phyloP scores from a whole-genome alignment of 2,797 vertebrate genomes.

The Halcyon leucocephala region DNA sequence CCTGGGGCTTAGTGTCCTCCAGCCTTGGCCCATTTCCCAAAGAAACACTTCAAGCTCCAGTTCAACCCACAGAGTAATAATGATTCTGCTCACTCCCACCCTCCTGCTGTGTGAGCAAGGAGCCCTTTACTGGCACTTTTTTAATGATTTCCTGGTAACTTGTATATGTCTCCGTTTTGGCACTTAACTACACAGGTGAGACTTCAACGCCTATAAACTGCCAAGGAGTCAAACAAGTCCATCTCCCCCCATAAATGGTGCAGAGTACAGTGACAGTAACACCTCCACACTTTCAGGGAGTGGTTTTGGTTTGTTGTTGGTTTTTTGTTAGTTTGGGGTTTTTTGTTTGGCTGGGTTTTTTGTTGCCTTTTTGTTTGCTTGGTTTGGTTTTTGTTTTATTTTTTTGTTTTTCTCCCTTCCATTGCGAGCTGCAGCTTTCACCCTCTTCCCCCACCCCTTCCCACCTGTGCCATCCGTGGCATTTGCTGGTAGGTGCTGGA shows the following conservation, averaged over 20 bases:
- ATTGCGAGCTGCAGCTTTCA: neutral
- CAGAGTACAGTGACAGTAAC: neutral
- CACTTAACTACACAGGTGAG: conserved; percentile 29
- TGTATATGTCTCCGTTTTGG: neutral
- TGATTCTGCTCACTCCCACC: neutral
- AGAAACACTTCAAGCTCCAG: neutral
- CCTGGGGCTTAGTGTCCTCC: accelerated
- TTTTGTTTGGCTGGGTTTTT: too few species aligned
- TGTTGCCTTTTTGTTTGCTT: too few species aligned
- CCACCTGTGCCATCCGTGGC: neutral
- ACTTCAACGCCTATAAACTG: conserved; percentile 31
- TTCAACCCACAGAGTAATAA: accelerated
- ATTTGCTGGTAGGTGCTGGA: neutral
- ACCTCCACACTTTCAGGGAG: neutral
- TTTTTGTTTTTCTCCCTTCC: neutral
- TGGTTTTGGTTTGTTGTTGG: too few species aligned
- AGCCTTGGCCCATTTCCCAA: accelerated
- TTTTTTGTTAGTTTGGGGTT: too few species aligned
- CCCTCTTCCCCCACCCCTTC: neutral
- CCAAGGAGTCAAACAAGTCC: neutral
- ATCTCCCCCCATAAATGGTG: neutral
- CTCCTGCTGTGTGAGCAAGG: neutral
- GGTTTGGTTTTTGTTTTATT: too few species aligned
- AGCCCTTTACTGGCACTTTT: neutral
- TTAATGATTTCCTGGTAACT: neutral